Conservation (phyloP, 35 echinoderm and acorn worm genomes). For the Lytechinus variegatus region DNA sequence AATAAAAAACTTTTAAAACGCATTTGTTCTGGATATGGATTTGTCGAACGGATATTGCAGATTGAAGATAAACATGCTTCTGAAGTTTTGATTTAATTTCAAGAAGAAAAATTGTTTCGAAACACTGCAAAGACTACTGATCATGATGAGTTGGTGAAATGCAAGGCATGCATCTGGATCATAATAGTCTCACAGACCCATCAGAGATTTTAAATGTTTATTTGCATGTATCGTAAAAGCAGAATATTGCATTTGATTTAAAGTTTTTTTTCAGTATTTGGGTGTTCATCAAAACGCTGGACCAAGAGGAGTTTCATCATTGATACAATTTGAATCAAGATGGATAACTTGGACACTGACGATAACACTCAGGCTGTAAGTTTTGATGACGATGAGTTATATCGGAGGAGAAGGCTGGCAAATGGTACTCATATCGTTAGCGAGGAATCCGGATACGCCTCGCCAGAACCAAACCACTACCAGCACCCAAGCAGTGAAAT, state of each 20-base stretch:
- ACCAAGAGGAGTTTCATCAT: not conserved
- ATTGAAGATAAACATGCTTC: not conserved
- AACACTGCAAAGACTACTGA: not conserved
- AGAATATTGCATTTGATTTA: not conserved
- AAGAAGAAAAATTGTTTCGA: not conserved
- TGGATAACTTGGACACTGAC: not conserved
- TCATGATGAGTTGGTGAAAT: not conserved
- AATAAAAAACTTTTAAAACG: not conserved
- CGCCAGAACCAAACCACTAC: conserved; percentile 10
- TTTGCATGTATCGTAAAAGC: not conserved
- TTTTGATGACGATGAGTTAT: not conserved
- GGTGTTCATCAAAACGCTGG: not conserved
- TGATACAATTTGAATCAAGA: not conserved
- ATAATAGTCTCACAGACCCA: not conserved
- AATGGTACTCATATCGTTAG: not conserved
- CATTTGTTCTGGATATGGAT: not conserved
- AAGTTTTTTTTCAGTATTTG: not conserved
- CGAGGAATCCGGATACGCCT: conserved; percentile 30
- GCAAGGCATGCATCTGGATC: not conserved
- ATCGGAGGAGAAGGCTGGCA: not conserved
- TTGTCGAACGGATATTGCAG: not conserved
- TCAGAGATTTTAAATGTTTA: not conserved
- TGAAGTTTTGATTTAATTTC: not conserved
- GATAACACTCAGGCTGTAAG: not conserved
- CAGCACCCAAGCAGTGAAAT: not conserved